Evolutionary conservation across 2,888 invertebrate species (phyloP).

Genomic region (Euplagia quadripunctaria): DNA sequence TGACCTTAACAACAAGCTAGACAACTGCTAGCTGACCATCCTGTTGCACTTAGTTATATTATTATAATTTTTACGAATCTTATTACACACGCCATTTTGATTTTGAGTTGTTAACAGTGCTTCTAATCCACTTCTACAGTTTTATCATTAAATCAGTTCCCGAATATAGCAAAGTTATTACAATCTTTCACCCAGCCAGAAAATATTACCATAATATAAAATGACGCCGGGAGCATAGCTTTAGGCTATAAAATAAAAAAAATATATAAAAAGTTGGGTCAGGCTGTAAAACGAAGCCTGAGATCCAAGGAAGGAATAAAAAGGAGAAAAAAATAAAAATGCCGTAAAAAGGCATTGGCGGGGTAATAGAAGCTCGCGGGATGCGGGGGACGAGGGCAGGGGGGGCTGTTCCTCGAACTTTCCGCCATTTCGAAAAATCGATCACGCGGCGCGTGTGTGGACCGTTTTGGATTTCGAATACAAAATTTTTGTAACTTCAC

Average conservation of each 20-base stretch:
- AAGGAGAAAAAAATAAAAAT: conserved; percentile 73
- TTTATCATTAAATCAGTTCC: conserved; percentile 1
- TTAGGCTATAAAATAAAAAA: conserved; percentile 55
- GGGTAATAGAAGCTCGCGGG: conserved; percentile 64
- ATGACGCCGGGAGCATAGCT: conserved; percentile 49
- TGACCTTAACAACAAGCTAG: not conserved
- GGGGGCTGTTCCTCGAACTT: conserved; percentile 57
- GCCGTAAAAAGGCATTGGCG: conserved; percentile 69
- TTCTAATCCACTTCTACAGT: not conserved
- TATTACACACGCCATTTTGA: no score
- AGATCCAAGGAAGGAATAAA: conserved; percentile 65
- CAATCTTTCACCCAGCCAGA: conserved; percentile 14
- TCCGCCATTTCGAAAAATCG: conserved; percentile 77
- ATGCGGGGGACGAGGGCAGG: conserved; percentile 45
- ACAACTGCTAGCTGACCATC: not conserved
- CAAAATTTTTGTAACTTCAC: conserved; percentile 57
- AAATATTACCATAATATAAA: conserved; percentile 52
- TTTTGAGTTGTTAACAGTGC: not conserved
- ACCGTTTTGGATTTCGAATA: conserved; percentile 77
- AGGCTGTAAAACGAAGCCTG: conserved; percentile 66
- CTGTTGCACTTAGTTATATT: not conserved
- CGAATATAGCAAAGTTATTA: conserved; percentile 10
- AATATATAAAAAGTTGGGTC: conserved; percentile 53
- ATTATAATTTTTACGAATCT: no score
- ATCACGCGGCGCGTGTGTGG: conserved; percentile 81